A percentile compares a stretch with the other conserved stretches of the same genome.
These are phyloP conservation scores for Cyprinodon variegatus DNA, from an alignment of 2,113 vertebrate species.

Conservation along the genomic window DNA sequence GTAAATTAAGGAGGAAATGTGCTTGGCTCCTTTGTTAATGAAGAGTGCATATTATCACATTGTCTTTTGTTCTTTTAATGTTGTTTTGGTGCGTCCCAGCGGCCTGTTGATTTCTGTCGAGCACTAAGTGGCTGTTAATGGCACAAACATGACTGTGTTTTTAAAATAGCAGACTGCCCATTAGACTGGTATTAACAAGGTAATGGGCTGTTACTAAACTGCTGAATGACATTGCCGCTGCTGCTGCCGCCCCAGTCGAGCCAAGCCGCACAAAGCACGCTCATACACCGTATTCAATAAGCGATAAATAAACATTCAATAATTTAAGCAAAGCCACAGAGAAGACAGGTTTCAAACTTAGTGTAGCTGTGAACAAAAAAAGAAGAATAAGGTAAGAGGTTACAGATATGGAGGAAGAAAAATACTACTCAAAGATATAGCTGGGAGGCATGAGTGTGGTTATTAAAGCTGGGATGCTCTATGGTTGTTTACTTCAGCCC, in stretches of 20 bases:
- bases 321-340: constrained; percentile 2
- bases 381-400: constrained; percentile 16
- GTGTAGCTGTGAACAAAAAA: constrained; percentile 14
- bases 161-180: constrained; percentile 85
- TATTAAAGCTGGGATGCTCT: constrained; percentile 70
- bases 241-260: constrained; percentile 44
- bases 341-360: constrained; percentile 30
- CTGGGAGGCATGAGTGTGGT: constrained; percentile 63
- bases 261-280: constrained; percentile 40
- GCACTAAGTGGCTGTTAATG: constrained; percentile 81
- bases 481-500: constrained; percentile 63
- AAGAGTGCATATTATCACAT: constrained; percentile 46
- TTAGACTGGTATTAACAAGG: constrained; percentile 85
- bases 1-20: not conserved
- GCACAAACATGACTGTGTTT: constrained; percentile 80
- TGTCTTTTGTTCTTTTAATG: constrained; percentile 61
- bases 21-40: constrained; percentile 28
- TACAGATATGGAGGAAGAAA: constrained; percentile 31
- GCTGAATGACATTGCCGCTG: constrained; percentile 78
- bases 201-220: constrained; percentile 89
- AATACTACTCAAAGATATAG: constrained; percentile 51
- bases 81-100: constrained; percentile 59
- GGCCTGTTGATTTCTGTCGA: constrained; percentile 69
- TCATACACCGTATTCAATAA: constrained; percentile 1
- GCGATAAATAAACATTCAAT: constrained; percentile 4